phyloP scores from a whole-genome alignment of 2,113 vertebrate genomes.

The Hucho hucho region DNA sequence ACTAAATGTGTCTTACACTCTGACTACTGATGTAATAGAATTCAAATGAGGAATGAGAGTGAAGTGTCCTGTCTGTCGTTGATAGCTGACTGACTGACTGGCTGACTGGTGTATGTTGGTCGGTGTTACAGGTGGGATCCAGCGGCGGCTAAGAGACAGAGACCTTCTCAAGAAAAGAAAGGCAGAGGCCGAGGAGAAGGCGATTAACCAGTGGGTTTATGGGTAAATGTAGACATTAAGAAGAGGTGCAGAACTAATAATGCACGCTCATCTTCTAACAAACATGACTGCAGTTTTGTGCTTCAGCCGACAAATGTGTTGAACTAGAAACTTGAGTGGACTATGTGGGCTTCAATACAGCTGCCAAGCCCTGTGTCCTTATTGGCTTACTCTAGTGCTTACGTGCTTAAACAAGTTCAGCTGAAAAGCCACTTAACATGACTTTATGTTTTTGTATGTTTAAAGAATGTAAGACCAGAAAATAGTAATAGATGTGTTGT shows the following conservation, averaged over 20 bases:
- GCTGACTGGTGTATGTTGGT: conserved; percentile 24
- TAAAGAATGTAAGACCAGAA: too few species aligned
- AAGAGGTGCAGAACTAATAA: background rate
- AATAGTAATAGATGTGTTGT: too few species aligned
- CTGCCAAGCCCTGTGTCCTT: background rate
- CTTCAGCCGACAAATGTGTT: background rate
- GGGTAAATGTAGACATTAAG: conserved; percentile 74
- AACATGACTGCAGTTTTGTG: background rate
- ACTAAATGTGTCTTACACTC: background rate
- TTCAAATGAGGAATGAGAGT: background rate
- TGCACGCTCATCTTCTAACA: background rate
- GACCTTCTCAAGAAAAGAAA: conserved; percentile 86
- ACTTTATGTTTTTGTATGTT: too few species aligned
- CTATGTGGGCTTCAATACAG: background rate
- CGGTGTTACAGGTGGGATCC: conserved; percentile 66
- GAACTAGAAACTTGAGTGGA: background rate
- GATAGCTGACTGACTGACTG: background rate
- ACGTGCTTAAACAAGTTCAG: background rate
- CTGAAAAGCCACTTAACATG: too few species aligned
- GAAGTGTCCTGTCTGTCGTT: background rate
- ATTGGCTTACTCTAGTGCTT: background rate
- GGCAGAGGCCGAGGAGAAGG: conserved; percentile 83
- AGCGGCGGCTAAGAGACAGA: conserved; percentile 80
- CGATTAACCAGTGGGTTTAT: conserved; percentile 80
- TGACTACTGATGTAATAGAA: background rate